These are phyloP conservation scores for Glomeris maerens DNA, from an alignment of 1,140 invertebrate genomes.

Conservation along the genomic window DNA sequence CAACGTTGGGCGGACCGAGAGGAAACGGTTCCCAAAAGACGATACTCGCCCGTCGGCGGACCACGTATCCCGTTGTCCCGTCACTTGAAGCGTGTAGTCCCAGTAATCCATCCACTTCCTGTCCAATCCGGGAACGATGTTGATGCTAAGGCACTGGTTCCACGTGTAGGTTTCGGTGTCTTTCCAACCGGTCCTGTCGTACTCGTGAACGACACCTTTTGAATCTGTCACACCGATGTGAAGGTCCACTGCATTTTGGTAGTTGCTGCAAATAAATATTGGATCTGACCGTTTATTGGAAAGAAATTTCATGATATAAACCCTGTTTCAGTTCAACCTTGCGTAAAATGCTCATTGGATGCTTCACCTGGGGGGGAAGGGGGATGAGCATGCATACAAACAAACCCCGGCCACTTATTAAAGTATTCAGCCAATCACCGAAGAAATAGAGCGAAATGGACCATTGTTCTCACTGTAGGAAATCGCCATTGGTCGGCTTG, in stretches of 20 bases:
- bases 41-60: slow-evolving; percentile 35
- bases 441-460: too few species aligned
- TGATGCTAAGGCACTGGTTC: slow-evolving; percentile 54
- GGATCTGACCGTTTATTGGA: too few species aligned
- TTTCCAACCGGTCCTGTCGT: slow-evolving; percentile 52
- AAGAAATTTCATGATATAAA: too few species aligned
- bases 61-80: slow-evolving; percentile 48
- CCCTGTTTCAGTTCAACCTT: too few species aligned
- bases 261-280: slow-evolving; percentile 42
- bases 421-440: too few species aligned
- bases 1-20: neutral
- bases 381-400: too few species aligned
- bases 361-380: too few species aligned
- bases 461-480: slow-evolving; percentile 49
- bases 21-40: slow-evolving; percentile 12
- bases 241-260: slow-evolving; percentile 58
- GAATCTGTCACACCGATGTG: slow-evolving; percentile 68
- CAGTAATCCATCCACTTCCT: slow-evolving; percentile 51
- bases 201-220: slow-evolving; percentile 52
- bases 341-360: too few species aligned
- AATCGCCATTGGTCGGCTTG: slow-evolving; percentile 62
- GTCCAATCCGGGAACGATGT: slow-evolving; percentile 37
- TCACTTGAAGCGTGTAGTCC: slow-evolving; percentile 51
- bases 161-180: slow-evolving; percentile 40
- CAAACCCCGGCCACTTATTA: too few species aligned